A percentile compares a stretch with the other conserved stretches of the same genome.
Evolutionary conservation across 2,888 invertebrate species (phyloP).

Genomic region (Agrenia bidenticulata): DNA sequence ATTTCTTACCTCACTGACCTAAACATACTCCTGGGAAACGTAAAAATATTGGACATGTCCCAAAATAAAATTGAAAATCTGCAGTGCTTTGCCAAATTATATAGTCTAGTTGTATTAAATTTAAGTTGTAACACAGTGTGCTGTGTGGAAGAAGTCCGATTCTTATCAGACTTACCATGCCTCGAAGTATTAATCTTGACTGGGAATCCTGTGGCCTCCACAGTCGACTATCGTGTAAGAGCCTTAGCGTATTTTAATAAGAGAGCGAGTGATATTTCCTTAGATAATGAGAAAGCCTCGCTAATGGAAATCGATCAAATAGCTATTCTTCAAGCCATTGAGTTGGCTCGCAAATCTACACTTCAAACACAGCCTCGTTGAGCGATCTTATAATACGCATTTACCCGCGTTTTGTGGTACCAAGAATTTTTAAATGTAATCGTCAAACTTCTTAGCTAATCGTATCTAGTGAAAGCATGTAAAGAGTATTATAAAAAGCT

Average conservation of each 20-base stretch:
- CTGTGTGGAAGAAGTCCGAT: conserved; percentile 76
- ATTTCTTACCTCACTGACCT: conserved; percentile 72
- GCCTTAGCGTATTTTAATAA: conserved; percentile 84
- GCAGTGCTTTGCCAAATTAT: conserved; percentile 75
- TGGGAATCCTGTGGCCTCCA: conserved; percentile 84
- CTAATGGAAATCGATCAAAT: conserved; percentile 90
- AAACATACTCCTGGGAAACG: conserved; percentile 83
- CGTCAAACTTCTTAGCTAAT: too few relatives aligned
- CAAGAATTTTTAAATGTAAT: too few relatives aligned
- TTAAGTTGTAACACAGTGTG: conserved; percentile 67
- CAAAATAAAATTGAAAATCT: conserved; percentile 77
- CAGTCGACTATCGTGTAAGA: conserved; percentile 85
- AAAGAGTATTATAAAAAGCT: too few relatives aligned
- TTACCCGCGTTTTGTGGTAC: too few relatives aligned
- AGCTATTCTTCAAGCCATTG: conserved; percentile 82
- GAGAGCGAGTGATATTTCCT: conserved; percentile 76
- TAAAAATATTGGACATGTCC: conserved; percentile 79
- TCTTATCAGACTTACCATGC: conserved; percentile 78
- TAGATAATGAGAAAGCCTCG: conserved; percentile 85
- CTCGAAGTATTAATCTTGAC: conserved; percentile 82
- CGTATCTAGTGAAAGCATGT: too few relatives aligned
- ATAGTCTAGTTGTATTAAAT: conserved; percentile 81
- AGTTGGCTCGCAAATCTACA: conserved; percentile 62
- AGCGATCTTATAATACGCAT: too few relatives aligned
- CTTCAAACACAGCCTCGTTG: too few relatives aligned